phyloP scores from a whole-genome alignment of 2,888 invertebrate species.

The Epinotia nisella region DNA sequence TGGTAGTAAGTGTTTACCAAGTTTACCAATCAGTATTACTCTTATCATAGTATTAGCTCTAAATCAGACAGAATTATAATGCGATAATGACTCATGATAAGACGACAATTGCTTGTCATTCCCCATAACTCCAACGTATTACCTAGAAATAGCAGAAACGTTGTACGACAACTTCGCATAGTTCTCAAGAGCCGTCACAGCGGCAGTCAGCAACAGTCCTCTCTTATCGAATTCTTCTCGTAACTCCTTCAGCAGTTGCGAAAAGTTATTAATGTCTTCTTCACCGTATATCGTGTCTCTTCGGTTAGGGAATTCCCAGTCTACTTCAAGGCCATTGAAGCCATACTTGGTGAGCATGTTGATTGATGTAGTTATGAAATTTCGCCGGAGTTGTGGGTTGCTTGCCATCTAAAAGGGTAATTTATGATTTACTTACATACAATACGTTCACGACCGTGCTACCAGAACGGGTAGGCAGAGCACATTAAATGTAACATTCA shows the following conservation, averaged over 20 bases:
- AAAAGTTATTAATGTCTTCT: slow-evolving; percentile 81
- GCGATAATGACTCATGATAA: no score
- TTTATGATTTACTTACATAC: not conserved
- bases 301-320: slow-evolving; percentile 89
- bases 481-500: no score
- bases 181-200: slow-evolving; percentile 82
- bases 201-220: slow-evolving; percentile 83
- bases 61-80: no score
- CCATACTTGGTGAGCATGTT: slow-evolving; percentile 81
- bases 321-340: slow-evolving; percentile 89
- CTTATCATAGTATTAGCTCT: no score
- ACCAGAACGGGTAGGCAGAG: no score
- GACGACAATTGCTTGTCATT: no score
- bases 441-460: not conserved
- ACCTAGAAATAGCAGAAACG: slow-evolving; percentile 82
- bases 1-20: no score
- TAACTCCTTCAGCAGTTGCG: slow-evolving; percentile 82
- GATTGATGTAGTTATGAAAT: slow-evolving; percentile 83
- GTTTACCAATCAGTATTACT: no score
- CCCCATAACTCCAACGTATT: not conserved
- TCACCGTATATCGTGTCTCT: slow-evolving; percentile 75
- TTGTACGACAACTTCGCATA: slow-evolving; percentile 85
- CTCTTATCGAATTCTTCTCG: slow-evolving; percentile 80
- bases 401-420: slow-evolving; percentile 55
- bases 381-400: slow-evolving; percentile 58